Evolutionary conservation across 2,113 vertebrate species (phyloP), one percentile per base, ranked within the genome.

Genomic region (Fregetta grallaria): DNA sequence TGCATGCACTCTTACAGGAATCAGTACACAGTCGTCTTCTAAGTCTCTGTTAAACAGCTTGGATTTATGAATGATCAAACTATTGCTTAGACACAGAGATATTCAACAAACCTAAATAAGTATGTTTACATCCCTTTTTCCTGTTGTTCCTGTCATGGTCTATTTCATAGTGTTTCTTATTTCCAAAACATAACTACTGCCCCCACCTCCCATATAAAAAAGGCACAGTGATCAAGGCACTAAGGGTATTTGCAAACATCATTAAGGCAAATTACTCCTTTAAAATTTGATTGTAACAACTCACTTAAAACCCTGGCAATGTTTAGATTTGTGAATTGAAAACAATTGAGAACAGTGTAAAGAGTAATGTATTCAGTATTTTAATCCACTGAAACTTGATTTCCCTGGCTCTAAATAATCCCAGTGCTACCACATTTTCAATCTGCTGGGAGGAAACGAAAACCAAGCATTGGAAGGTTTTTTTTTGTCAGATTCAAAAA

Each of bases 241-340:
- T 59, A 38, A 32, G 45, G 79, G 36, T 66, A 87, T 68, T 88
- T 84, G 67, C 56, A 78, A 90, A 76, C 29, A 59, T 40, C 3
- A 1, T 62, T 91, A 86, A 96, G 49, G 61, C 73, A 95, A 92
- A 95, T 91, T 72, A 96, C 23, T 78, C 82, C 66, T 78, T 91
- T 78, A 91, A 66, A 94, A 75, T 62, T 63, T 56, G 7, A 63
- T 36, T 77, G 7, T 34, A 83, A 75, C n/a, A 61, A 72, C 42
- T 79, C 4, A 2, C 10, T 75, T 83, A 85, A 90, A 92, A 85
- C 18, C 36, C 34, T 61, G 29, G 17, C 22, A 73, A 36, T 59
- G 30, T 79, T 95, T 71, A 82, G 29, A 78, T 82, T 65, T 88
- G 52, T 55, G 59, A 87, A 63, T 16, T 67, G 63, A 86, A 75